Base-by-base conservation (phyloP, 1,140 invertebrate species). In the Hydropsyche tenuis region DNA sequence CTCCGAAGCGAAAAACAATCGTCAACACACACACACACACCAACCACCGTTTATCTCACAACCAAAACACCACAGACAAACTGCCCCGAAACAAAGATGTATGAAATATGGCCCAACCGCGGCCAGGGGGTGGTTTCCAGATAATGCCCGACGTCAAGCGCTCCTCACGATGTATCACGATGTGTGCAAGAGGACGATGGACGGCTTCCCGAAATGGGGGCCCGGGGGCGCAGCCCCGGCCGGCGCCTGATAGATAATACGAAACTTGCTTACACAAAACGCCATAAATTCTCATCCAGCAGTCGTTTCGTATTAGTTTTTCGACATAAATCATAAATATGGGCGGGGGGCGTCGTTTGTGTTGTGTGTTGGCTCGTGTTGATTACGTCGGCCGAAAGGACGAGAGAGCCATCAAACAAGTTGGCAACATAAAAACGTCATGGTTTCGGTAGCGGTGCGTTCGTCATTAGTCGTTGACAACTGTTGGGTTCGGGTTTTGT, bases 231-330 rank as follows among this genome's bases (percentile, higher is more conserved):
- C 73, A 43, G 66, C 56, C 56, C 56, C 22, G 56, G 48, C 48
- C 48, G 64, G 51, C 48, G 69, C 73, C 73, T 77, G 69, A 76
- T 74, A 77, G 75, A 77, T 77, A 77, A 77, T 77, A 74, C 75
- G 63, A 74, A 77, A 77, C 66, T 77, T 77, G 75, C 75, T 77
- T 77, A 77, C 73, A 74, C 75, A 74, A 77, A 77, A 72, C 66
- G 73, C 75, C 73, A 77, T 77, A 77, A 77, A 77, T 77, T 74
- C 72, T 74, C 75, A 77, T 77, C 75, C 75, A 77, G 63, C 75
- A 77, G 75, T 77, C 75, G 74, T 77, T 77, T 77, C 75, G 69
- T 77, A 77, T 77, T 77, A 77, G 75, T 77, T 77, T 77, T 77
- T 77, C 73, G 75, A 77, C 75, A 74, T 77, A 77, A 77, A 77